Evolutionary conservation across 2,113 vertebrate species (phyloP).

Genomic region (Pteropus alecto): DNA sequence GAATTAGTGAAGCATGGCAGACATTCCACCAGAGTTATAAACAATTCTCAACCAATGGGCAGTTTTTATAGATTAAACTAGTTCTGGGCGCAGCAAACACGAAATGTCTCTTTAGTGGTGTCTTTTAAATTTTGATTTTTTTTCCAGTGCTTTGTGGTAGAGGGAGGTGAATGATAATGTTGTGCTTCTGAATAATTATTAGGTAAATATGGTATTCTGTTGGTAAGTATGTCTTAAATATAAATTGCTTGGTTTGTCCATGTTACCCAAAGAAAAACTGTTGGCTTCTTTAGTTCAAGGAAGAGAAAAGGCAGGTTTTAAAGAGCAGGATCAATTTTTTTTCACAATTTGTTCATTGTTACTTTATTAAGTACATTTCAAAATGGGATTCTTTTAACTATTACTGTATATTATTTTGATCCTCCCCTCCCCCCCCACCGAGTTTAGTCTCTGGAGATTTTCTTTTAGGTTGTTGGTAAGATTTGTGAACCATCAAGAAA

Average conservation of each 20-base stretch:
- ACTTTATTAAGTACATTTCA: background rate
- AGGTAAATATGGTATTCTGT: background rate
- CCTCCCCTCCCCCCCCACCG: no score
- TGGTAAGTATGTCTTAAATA: background rate
- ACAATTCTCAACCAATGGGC: background rate
- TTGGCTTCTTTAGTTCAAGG: conserved; percentile 25
- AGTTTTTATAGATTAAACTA: background rate
- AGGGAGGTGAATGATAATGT: background rate
- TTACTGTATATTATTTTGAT: background rate
- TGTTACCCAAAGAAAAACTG: conserved; percentile 8
- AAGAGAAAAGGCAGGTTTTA: conserved; percentile 1
- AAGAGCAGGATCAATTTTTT: conserved; percentile 18
- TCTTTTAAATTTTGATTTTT: background rate
- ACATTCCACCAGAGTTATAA: conserved; percentile 28
- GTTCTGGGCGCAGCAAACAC: background rate
- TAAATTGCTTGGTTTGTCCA: background rate
- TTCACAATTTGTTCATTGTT: conserved; percentile 20
- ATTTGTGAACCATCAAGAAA: conserved; percentile 23
- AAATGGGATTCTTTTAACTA: background rate
- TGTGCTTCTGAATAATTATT: background rate
- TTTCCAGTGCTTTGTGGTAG: background rate
- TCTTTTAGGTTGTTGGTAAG: background rate
- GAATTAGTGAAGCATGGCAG: conserved; percentile 8
- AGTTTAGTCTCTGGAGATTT: background rate
- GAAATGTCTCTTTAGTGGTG: background rate